Conservation (phyloP, 2,888 invertebrate species). For the Microctonus aethiopoides region DNA sequence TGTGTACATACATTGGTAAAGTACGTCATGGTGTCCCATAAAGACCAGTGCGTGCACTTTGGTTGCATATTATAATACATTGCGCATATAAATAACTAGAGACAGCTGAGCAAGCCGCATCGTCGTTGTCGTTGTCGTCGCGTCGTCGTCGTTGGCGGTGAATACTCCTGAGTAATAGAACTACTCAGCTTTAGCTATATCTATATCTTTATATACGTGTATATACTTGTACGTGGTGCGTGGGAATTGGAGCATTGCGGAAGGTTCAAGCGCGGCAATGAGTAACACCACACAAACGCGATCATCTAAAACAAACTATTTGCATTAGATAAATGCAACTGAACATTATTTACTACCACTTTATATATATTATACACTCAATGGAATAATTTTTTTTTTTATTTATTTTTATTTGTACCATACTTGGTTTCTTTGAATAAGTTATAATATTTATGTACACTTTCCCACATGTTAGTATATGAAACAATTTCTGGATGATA, state of each 20-base stretch:
- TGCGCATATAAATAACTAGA: conserved; percentile 17
- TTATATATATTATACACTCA: neutral
- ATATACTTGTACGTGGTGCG: conserved; percentile 47
- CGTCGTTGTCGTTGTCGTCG: neutral
- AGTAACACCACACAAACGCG: neutral
- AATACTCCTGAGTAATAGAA: conserved; percentile 2
- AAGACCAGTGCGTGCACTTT: conserved; percentile 19
- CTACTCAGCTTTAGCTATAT: neutral
- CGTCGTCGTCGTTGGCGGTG: neutral
- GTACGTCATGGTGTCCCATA: conserved; percentile 8
- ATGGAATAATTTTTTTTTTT: too few species aligned
- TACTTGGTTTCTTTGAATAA: too few species aligned
- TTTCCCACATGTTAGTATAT: too few species aligned
- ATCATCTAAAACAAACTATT: neutral
- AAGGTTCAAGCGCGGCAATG: conserved; percentile 35
- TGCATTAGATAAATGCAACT: neutral
- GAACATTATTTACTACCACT: neutral
- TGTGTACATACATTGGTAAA: neutral
- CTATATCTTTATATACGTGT: too few species aligned
- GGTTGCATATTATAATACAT: conserved; percentile 6
- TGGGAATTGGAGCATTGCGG: conserved; percentile 61
- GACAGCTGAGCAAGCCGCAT: conserved; percentile 11
- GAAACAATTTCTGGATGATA: neutral
- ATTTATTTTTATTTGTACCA: too few species aligned
- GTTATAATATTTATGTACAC: too few species aligned